Evolutionary conservation across 2,888 invertebrate species (phyloP).

Genomic region (Nudaria mundana): DNA sequence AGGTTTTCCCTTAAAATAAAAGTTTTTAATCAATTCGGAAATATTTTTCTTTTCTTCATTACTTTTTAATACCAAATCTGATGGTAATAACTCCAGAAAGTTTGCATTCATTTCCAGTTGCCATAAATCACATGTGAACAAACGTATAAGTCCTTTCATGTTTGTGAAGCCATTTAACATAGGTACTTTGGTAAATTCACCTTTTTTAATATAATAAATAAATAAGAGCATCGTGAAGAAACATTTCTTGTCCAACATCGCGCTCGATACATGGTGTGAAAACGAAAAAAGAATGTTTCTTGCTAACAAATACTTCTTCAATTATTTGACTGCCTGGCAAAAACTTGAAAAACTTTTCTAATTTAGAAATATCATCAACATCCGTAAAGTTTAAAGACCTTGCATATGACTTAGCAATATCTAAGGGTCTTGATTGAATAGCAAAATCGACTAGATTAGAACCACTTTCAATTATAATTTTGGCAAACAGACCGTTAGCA

Average conservation of each 20-base stretch:
- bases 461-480: constrained; percentile 6
- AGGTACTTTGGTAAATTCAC: neutral
- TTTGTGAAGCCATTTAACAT: constrained; percentile 3
- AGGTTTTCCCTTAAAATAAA: neutral
- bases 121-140: neutral
- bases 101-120: constrained; percentile 1
- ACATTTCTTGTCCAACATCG: neutral
- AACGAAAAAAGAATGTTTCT: constrained; percentile 1
- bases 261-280: constrained; percentile 4
- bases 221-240: neutral
- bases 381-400: neutral
- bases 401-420: constrained; percentile 1
- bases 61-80: neutral
- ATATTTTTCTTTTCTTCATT: neutral
- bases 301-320: neutral
- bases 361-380: neutral
- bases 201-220: constrained; percentile 1
- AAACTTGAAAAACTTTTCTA: constrained; percentile 3
- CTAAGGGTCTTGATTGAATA: neutral
- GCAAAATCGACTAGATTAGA: constrained; percentile 1
- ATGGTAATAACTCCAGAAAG: constrained; percentile 4
- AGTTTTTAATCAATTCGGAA: neutral
- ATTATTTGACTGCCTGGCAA: neutral
- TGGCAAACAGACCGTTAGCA: constrained; percentile 2
- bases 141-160: constrained; percentile 2